phyloP scores from a whole-genome alignment of 1,140 invertebrate species.

The Aricia agestis region DNA sequence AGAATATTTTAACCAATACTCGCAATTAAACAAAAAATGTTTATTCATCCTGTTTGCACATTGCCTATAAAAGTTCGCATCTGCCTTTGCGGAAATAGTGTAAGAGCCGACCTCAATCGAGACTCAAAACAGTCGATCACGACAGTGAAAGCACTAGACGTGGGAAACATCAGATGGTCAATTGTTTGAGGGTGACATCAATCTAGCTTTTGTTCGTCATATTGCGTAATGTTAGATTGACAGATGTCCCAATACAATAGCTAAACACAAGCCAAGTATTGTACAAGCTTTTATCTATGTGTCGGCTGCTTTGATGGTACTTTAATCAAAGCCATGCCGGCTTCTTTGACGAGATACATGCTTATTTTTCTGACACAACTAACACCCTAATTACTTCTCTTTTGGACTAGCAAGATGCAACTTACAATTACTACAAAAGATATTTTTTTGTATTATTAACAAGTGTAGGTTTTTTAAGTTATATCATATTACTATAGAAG shows the following conservation, averaged over 20 bases:
- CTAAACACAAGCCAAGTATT: background rate
- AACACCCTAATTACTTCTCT: too few species aligned
- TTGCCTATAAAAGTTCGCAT: background rate
- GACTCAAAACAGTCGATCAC: slow-evolving; percentile 40
- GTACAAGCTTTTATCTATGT: too few species aligned
- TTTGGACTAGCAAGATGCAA: too few species aligned
- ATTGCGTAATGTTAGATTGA: slow-evolving; percentile 19
- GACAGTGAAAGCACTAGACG: slow-evolving; percentile 34
- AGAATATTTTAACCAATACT: background rate
- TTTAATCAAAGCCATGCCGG: too few species aligned
- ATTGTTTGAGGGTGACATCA: slow-evolving; percentile 29
- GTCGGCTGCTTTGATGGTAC: too few species aligned
- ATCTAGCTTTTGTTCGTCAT: slow-evolving; percentile 19
- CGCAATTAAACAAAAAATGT: background rate
- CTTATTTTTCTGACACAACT: too few species aligned
- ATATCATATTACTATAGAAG: too few species aligned
- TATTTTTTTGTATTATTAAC: too few species aligned
- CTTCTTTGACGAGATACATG: too few species aligned
- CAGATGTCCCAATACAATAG: slow-evolving; percentile 15
- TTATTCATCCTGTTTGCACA: background rate
- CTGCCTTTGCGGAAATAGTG: slow-evolving; percentile 21
- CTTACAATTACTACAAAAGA: too few species aligned
- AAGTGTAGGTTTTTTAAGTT: too few species aligned
- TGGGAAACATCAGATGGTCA: slow-evolving; percentile 34
- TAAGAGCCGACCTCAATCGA: slow-evolving; percentile 29